Conservation (phyloP, 2,113 vertebrate species). For the Oriolus oriolus region DNA sequence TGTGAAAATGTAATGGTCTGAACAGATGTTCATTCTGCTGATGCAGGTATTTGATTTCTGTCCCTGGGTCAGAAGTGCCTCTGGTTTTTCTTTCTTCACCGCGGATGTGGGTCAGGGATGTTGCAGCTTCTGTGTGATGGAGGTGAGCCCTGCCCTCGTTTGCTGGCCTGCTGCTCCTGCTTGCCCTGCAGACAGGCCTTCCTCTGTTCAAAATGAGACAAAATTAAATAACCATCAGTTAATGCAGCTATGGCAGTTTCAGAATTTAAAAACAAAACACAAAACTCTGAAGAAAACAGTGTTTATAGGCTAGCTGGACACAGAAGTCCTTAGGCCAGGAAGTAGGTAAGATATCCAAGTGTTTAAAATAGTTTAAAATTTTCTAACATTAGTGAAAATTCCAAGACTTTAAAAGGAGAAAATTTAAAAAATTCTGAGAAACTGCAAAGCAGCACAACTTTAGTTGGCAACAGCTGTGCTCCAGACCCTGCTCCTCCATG, state of each 20-base stretch:
- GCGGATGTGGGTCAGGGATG: neutral
- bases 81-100: neutral
- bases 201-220: neutral
- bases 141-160: neutral
- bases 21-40: neutral
- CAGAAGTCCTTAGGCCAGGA: neutral
- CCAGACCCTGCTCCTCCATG: neutral
- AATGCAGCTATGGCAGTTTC: neutral
- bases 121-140: neutral
- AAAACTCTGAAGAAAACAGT: neutral
- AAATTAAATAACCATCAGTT: neutral
- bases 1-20: neutral
- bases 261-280: neutral
- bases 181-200: neutral
- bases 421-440: neutral
- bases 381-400: neutral
- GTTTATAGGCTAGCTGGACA: neutral
- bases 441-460: neutral
- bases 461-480: neutral
- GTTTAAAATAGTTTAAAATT: neutral
- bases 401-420: neutral
- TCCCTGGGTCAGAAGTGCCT: neutral
- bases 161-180: neutral
- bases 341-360: neutral
- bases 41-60: neutral